Base-by-base conservation (phyloP, 2,888 invertebrate genomes). In the Argyresthia albistria region DNA sequence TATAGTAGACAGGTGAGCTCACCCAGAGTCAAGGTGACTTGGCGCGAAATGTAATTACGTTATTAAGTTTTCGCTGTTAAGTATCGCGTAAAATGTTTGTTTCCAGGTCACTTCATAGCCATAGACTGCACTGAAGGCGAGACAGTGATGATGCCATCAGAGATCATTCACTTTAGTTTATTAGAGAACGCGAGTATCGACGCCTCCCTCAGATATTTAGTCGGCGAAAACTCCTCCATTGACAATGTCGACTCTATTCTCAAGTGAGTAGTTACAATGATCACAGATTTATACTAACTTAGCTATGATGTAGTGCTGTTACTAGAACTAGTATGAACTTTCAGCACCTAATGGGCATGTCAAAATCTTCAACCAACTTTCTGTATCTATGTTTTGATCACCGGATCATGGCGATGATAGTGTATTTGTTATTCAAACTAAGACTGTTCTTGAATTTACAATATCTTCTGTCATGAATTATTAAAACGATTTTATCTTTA, bases 81-180 rank as follows among this genome's bases (percentile, higher is more conserved):
- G 25, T 25, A 25, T 25, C 25, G 6, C 6, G 25, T 4, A 6
- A 25, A 25, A 25, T 25, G 25, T 35, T 11, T 54, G 2, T 11
- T 62, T 61, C 57, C 77, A 73, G 93, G 92, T 25, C 90, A 93
- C 65, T 89, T 93, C 54, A 75, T 94, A 57, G 91, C 93, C 10
- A 89, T 92, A 66, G 92, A 93, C 57, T 90, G 90, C 50, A 75
- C 76, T 0, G 91, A 91, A 54, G 92, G 93, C 0, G 93, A 94
- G 65, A 89, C 90, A 0, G 89, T 92, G 6, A 81, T 91, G 67
- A 91, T 94, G 56, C 94, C 94, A 0, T 62, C 88, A 0, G 91
- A 92, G 67, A 87, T 95, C 46, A 90, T 92, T 65, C 81, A 86
- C 50, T 91, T 89, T 73, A 92, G 92, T 61, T 83, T 91, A 46